Evolutionary conservation across 2,113 vertebrate species (phyloP).

Genomic region (Riparia riparia): DNA sequence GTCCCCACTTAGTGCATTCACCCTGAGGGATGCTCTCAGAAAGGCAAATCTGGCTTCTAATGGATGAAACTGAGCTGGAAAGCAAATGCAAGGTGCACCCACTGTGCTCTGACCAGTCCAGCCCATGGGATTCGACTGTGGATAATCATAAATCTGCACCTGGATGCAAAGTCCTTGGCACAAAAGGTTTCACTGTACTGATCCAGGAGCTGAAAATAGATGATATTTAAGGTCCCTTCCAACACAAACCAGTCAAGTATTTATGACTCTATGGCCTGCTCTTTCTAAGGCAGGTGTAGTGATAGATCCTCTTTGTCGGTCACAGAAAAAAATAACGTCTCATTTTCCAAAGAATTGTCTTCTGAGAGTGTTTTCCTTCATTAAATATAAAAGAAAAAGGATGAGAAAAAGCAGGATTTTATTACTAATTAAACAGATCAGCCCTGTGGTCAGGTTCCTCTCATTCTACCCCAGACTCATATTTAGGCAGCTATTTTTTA

Average conservation of each 20-base stretch:
- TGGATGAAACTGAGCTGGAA: not conserved
- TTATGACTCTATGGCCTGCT: not conserved
- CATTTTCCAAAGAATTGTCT: not conserved
- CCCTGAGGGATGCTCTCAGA: not conserved
- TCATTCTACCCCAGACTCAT: rapidly evolving
- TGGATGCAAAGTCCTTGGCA: not conserved
- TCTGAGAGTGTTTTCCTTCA: not conserved
- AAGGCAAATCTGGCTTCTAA: not conserved
- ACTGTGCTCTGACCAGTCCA: not conserved
- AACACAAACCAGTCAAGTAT: not conserved
- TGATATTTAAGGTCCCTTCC: not conserved
- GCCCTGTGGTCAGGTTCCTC: not conserved
- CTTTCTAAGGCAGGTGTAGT: not conserved
- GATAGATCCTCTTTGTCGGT: not conserved
- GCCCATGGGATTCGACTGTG: no score
- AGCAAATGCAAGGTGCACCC: not conserved
- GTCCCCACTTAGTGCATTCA: not conserved
- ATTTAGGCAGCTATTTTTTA: not conserved
- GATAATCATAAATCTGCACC: not conserved
- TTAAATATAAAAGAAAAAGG: not conserved
- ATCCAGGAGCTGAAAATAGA: not conserved
- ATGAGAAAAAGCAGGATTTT: not conserved
- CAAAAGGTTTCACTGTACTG: not conserved
- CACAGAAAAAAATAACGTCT: not conserved
- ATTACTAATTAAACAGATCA: not conserved